phyloP scores from a whole-genome alignment of 2,113 vertebrate species.

The Channa argus region DNA sequence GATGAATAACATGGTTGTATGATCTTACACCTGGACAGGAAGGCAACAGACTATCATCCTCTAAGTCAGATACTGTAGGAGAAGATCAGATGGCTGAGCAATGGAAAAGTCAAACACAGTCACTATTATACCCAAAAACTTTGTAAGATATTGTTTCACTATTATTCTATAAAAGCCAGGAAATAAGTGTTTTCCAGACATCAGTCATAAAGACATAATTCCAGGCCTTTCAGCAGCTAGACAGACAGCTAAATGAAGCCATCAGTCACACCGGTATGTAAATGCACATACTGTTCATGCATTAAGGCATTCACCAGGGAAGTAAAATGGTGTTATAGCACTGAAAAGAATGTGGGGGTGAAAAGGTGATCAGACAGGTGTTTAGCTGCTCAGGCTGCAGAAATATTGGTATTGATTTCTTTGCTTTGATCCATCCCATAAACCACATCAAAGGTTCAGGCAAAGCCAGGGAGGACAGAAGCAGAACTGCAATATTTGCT shows the following conservation, averaged over 20 bases:
- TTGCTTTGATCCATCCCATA: constrained; percentile 71
- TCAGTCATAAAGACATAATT: neutral
- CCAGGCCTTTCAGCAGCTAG: neutral
- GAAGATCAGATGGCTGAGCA: too few species aligned
- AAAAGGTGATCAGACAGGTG: constrained; percentile 37
- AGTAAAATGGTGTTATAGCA: neutral
- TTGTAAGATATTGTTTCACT: neutral
- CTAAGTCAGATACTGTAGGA: too few species aligned
- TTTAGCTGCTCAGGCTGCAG: constrained; percentile 28
- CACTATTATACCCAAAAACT: neutral
- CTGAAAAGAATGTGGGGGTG: constrained; percentile 1
- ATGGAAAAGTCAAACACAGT: neutral
- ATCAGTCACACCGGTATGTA: neutral
- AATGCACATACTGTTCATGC: neutral
- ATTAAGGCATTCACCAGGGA: neutral
- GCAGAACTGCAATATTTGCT: constrained; percentile 41
- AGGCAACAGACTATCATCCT: too few species aligned
- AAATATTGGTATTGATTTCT: constrained; percentile 58
- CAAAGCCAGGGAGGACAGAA: constrained; percentile 44
- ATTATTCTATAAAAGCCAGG: neutral
- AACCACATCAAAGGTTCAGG: constrained; percentile 67
- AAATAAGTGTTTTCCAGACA: neutral
- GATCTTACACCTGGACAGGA: too few species aligned
- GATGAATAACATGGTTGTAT: too few species aligned
- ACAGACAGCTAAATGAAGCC: neutral